phyloP scores from a whole-genome alignment of 2,888 invertebrate genomes.

The Drepana falcataria region DNA sequence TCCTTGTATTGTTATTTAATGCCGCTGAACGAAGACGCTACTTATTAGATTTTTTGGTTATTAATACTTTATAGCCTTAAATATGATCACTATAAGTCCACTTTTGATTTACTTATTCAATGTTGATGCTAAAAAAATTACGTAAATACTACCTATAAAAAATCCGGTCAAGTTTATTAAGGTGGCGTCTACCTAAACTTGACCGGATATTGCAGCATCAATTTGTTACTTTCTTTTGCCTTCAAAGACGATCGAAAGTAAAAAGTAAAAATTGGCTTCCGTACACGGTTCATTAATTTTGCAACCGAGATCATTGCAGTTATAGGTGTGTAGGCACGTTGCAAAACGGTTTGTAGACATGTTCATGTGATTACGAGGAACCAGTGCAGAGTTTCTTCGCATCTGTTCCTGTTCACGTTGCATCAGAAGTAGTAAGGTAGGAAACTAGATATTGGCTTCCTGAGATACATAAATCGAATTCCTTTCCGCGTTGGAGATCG shows the following conservation, averaged over 20 bases:
- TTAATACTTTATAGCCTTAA: too few relatives aligned
- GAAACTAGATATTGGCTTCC: neutral
- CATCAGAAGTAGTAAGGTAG: constrained; percentile 10
- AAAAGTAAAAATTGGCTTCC: constrained; percentile 33
- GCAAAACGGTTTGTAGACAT: too few relatives aligned
- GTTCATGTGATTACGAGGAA: constrained; percentile 6
- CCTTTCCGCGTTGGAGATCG: neutral
- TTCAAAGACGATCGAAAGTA: constrained; percentile 19
- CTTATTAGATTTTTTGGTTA: too few relatives aligned
- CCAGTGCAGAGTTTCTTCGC: constrained; percentile 11
- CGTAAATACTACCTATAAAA: neutral
- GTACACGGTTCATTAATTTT: constrained; percentile 46
- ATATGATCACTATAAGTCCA: too few relatives aligned
- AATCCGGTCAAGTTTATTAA: constrained; percentile 17
- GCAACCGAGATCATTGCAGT: constrained; percentile 21
- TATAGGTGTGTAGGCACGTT: neutral
- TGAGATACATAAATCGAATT: neutral
- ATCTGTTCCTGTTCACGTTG: constrained; percentile 27
- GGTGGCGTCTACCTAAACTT: neutral
- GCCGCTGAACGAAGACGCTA: too few relatives aligned
- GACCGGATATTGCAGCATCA: neutral
- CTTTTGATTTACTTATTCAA: too few relatives aligned
- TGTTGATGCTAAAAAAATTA: too few relatives aligned
- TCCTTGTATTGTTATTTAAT: too few relatives aligned
- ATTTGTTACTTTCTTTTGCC: constrained; percentile 6